Percentiles rank a stretch among this genome's conserved stretches.
Evolutionary conservation across 2,888 invertebrate species (phyloP).

Genomic region (Dastarcus helophoroides): DNA sequence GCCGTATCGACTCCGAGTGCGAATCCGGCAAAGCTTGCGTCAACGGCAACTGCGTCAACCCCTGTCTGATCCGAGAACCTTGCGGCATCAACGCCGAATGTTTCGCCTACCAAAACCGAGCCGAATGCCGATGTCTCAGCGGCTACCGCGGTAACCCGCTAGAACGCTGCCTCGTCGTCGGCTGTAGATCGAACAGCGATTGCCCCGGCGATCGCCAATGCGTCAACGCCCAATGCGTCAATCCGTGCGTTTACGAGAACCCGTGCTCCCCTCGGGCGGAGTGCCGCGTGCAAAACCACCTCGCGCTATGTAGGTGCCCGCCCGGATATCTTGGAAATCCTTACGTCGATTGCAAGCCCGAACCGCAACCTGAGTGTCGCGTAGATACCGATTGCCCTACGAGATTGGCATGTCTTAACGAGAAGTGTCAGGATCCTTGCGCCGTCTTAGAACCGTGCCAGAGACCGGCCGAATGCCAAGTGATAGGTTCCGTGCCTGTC

Average conservation of each 20-base stretch:
- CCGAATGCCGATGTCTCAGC: conserved; percentile 68
- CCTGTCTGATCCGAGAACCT: conserved; percentile 67
- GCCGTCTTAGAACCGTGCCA: conserved; percentile 65
- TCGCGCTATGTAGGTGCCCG: conserved; percentile 77
- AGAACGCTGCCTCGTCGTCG: conserved; percentile 63
- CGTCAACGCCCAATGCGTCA: conserved; percentile 72
- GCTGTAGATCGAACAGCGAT: conserved; percentile 77
- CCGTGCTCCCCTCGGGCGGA: conserved; percentile 67
- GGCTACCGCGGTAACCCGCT: conserved; percentile 74
- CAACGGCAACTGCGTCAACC: conserved; percentile 75
- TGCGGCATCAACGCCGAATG: conserved; percentile 80
- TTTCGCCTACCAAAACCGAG: conserved; percentile 56
- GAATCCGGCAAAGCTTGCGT: conserved; percentile 72
- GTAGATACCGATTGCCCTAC: conserved; percentile 74
- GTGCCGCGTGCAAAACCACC: conserved; percentile 71
- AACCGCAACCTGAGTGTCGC: conserved; percentile 62
- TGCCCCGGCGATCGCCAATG: conserved; percentile 79
- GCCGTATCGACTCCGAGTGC: conserved; percentile 73
- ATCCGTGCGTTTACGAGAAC: conserved; percentile 69
- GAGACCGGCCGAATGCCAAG: conserved; percentile 68
- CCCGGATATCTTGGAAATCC: conserved; percentile 67
- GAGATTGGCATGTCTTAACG: conserved; percentile 67
- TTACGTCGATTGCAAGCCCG: conserved; percentile 66
- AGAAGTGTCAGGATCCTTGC: conserved; percentile 77
- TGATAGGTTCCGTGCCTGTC: conserved; percentile 69